Percentiles rank a stretch among this genome's conserved stretches.
phyloP scores from a whole-genome alignment of 2,797 vertebrate species.

The Anas bernieri region DNA sequence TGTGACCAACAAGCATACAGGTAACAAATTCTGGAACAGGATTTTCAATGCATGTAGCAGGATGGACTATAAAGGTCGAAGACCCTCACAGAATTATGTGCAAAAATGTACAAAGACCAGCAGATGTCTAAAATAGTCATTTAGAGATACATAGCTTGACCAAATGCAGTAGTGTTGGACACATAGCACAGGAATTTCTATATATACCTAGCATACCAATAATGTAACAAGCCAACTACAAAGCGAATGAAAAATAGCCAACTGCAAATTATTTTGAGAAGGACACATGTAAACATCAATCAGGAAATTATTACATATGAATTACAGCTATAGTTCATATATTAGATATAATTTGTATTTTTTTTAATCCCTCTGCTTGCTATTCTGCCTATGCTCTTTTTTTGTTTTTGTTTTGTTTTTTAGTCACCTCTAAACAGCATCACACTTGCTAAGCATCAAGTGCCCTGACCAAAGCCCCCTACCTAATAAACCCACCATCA shows the following conservation, averaged over 20 bases:
- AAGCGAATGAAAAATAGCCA: neutral
- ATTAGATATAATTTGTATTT: neutral
- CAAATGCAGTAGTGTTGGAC: neutral
- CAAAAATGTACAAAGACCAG: neutral
- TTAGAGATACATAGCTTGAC: neutral
- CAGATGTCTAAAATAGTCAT: neutral
- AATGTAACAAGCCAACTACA: neutral
- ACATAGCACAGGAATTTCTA: neutral
- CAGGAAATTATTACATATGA: neutral
- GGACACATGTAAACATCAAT: accelerated
- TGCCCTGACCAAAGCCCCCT: neutral
- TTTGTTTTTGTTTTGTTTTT: neutral
- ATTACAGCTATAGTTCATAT: neutral
- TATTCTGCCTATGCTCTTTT: neutral
- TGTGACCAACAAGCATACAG: neutral
- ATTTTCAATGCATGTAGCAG: neutral
- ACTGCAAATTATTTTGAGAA: neutral
- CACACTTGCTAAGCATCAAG: neutral
- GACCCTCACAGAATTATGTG: neutral
- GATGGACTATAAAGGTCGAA: neutral
- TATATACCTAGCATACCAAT: neutral
- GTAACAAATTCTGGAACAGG: neutral
- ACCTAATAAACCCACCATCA: neutral
- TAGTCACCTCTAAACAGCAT: neutral
- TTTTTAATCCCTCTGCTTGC: neutral